phyloP scores from a whole-genome alignment of 1,140 invertebrate genomes.

The Nasonia vitripennis region DNA sequence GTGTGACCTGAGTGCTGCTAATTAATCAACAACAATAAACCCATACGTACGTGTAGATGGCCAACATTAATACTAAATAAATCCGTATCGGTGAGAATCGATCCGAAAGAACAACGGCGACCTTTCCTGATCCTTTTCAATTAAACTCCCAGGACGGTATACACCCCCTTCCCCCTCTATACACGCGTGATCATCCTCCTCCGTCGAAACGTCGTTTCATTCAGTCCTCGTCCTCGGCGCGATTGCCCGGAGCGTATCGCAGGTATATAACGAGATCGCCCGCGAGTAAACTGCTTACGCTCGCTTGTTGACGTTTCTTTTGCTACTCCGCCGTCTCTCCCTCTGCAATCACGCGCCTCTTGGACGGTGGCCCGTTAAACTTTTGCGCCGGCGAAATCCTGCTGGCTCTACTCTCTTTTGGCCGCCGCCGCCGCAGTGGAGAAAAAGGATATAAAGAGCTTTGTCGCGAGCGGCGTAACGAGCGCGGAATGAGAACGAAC shows the following conservation, averaged over 20 bases:
- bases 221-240: conserved; percentile 20
- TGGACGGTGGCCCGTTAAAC: conserved; percentile 31
- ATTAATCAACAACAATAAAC: conserved; percentile 27
- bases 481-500: conserved; percentile 22
- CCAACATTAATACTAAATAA: neutral
- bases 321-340: neutral
- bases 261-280: conserved; percentile 32
- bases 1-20: conserved; percentile 44
- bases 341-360: conserved; percentile 29
- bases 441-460: conserved; percentile 39
- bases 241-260: conserved; percentile 16
- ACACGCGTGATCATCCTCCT: neutral
- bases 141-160: neutral
- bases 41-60: neutral
- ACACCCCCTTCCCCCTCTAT: neutral
- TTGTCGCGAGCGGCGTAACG: conserved; percentile 14
- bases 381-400: neutral
- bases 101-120: neutral
- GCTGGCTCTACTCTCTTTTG: neutral
- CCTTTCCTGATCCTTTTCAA: conserved; percentile 20
- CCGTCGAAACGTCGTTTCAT: conserved; percentile 18
- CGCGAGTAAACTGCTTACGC: conserved; percentile 45
- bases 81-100: neutral
- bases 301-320: conserved; percentile 7
- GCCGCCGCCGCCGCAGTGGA: neutral